Base-by-base conservation (phyloP, 2,797 vertebrate species). In the Nyctibius grandis region DNA sequence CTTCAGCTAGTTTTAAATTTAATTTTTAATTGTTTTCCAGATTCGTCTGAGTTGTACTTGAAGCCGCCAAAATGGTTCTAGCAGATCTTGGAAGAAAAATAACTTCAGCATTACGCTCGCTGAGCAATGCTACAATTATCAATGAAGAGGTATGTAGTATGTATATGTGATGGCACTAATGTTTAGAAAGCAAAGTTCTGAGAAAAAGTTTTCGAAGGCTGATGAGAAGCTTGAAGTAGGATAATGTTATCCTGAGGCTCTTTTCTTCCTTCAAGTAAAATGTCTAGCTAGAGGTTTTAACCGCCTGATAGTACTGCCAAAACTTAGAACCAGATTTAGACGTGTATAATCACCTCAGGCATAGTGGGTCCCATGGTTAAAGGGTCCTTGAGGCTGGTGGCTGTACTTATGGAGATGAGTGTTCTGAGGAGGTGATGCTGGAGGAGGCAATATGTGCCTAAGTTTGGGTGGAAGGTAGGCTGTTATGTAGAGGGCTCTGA, bases 111-210 rank as follows among this genome's bases (percentile, higher is more conserved):
- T 98, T 99, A 97, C 99, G 99, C 97, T 99, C 99, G 0, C 98
- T 99, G 98, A 99, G 99, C 98, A 99, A 99, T 93, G 99, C 99
- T 97, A 99, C 99, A 2, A 99, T 99, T 96, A 99, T 99, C 98
- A 99, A 99, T 92, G 99, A 99, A 92, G 99, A 99, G 99, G 99
- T 99, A 97, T 29, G 96, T 95, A 47, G 56, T 31, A 6, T 29
- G 40, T 19, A 3, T 44, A 6, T n/a, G 15, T 23, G 26, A 14
- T 56, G 34, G 6, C 42, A 36, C 16, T 61, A 36, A 45, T 9
- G 0, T 20, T 47, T 28, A 51, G 57, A 64, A 80, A 75, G 26
- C 11, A 25, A 14, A 57, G 23, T 23, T 40, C 48, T 77, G 68
- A 76, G 38, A 23, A 44, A 23, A 42, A 18, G 44, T 45, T 75